Base-by-base conservation (phyloP, 2,113 vertebrate genomes). In the Antechinus flavipes region DNA sequence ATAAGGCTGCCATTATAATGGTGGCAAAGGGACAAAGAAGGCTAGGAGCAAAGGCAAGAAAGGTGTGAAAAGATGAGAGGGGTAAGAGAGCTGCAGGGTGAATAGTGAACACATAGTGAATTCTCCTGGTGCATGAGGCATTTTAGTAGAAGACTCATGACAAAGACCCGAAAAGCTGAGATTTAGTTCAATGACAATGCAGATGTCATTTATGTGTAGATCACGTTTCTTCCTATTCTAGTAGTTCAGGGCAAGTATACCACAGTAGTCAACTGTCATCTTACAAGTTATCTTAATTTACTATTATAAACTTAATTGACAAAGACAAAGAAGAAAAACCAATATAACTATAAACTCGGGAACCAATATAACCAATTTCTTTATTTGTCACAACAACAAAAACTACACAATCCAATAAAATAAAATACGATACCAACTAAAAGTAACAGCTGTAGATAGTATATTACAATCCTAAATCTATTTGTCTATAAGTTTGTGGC, bases 131-230 rank as follows among this genome's bases (percentile, higher is more conserved):
- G 35, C 61, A 8, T 50, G 30, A 89, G n/a, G 27, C 68, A 93
- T 52, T 90, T 95, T 96, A 93, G 4, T 3, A 91, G 89, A 53
- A 68, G 46, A 95, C 47, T 53, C 7, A 46, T 91, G 61, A 93
- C 96, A 93, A 23, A 93, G 92, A 92, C 35, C 68, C 8, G n/a
- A 93, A 93, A 52, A 92, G 94, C 76, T 8, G 90, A 91, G 92
- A 49, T 49, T 49, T 49, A 6, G 49, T 49, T 91, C 12, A 92
- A 84, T 42, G n/a, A 84, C 68, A 42, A 42, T 42, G n/a, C 6
- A 52, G 50, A 52, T 52, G 50, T 52, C 50, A 52, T 76, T 76
- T n/a, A 61, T n/a, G 35, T 22, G 68, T n/a, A 76, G 68, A n/a
- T 76, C 19, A 23, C 2, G 68, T 84, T 84, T 84, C n/a, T 84